phyloP scores from a whole-genome alignment of 2,113 vertebrate genomes.

The Gymnobelideus leadbeateri region DNA sequence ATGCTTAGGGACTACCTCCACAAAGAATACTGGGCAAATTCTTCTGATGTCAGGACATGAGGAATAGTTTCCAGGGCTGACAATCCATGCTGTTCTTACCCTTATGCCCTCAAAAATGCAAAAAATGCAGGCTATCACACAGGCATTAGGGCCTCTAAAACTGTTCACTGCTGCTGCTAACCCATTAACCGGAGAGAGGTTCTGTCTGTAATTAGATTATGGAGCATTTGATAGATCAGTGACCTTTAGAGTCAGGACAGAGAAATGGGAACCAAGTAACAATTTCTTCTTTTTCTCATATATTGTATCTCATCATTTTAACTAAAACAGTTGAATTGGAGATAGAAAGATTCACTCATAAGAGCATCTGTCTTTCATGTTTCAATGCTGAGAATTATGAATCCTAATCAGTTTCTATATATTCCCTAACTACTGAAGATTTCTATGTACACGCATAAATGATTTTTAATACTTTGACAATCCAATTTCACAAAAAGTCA shows the following conservation, averaged over 20 bases:
- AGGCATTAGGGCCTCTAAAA: neutral
- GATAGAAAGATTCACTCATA: slow-evolving; percentile 78
- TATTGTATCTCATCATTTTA: neutral
- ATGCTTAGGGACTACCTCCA: neutral
- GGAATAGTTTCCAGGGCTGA: neutral
- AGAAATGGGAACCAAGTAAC: slow-evolving; percentile 53
- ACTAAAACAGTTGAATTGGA: slow-evolving; percentile 49
- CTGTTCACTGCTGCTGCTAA: slow-evolving; percentile 2
- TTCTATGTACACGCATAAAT: slow-evolving; percentile 14
- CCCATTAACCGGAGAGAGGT: slow-evolving; percentile 43
- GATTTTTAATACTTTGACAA: neutral
- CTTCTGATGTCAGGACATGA: neutral
- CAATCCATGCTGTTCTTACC: neutral
- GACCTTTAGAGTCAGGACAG: slow-evolving; percentile 70
- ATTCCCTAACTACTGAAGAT: slow-evolving; percentile 25
- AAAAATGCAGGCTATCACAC: neutral
- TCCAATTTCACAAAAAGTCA: slow-evolving; percentile 12
- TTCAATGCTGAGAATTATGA: slow-evolving; percentile 72
- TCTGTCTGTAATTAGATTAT: slow-evolving; percentile 47
- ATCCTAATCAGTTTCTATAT: slow-evolving; percentile 60
- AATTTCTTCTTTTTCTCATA: slow-evolving; percentile 31
- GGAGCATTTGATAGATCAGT: slow-evolving; percentile 20
- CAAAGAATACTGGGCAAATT: neutral
- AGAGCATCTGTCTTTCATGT: slow-evolving; percentile 70
- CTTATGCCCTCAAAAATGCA: neutral